phyloP scores from a whole-genome alignment of 2,888 invertebrate species.

The Mimas tiliae region DNA sequence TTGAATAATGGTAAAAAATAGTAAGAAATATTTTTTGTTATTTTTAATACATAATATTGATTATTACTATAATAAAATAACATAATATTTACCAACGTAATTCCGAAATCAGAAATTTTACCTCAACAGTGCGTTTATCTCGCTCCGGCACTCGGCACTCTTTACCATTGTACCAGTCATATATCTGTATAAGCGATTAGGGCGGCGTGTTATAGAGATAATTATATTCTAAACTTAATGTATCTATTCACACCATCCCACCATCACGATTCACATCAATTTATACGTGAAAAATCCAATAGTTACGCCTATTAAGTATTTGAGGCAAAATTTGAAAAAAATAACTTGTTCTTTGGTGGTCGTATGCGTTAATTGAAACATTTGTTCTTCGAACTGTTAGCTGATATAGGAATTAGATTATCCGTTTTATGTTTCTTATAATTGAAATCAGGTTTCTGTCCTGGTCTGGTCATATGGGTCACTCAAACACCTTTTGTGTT shows the following conservation, averaged over 20 bases:
- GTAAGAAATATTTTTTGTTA: no score
- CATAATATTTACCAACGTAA: background rate
- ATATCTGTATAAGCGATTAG: background rate
- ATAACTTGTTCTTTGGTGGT: slow-evolving; percentile 11
- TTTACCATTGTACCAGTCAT: slow-evolving; percentile 1
- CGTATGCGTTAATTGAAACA: slow-evolving; percentile 14
- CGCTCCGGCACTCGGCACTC: background rate
- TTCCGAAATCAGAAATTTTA: background rate
- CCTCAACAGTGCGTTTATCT: background rate
- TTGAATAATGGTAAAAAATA: no score
- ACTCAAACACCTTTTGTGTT: slow-evolving; percentile 4
- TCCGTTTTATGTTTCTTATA: slow-evolving; percentile 5
- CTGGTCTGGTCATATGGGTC: slow-evolving; percentile 16
- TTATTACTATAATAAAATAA: no score
- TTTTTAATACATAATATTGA: no score
- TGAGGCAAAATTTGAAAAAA: slow-evolving; percentile 2
- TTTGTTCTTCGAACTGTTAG: background rate
- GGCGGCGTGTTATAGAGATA: slow-evolving; percentile 12
- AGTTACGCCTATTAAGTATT: slow-evolving; percentile 21
- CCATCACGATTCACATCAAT: slow-evolving; percentile 16
- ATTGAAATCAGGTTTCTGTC: slow-evolving; percentile 16
- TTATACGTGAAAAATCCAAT: slow-evolving; percentile 22
- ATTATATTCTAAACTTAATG: slow-evolving; percentile 23
- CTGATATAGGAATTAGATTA: slow-evolving; percentile 5
- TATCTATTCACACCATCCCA: slow-evolving; percentile 20